A percentile compares a stretch with the other conserved stretches of the same genome.
Evolutionary conservation across 2,113 vertebrate species (phyloP).

Genomic region (Herpetotheres cachinnans): DNA sequence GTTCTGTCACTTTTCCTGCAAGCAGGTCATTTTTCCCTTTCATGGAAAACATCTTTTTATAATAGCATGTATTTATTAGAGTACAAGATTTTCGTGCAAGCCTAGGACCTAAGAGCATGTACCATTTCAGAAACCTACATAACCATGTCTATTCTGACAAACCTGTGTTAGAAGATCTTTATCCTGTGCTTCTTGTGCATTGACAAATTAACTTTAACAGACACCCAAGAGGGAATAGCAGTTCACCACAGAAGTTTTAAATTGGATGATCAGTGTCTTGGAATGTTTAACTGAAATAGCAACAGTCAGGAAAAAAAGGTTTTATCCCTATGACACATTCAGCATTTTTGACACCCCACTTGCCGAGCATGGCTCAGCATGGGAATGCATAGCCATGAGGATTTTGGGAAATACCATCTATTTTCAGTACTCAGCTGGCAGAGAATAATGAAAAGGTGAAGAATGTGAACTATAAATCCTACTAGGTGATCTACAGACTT

Average conservation of each 20-base stretch:
- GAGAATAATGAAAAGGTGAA: background rate
- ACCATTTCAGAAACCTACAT: background rate
- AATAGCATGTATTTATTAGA: conserved; percentile 9
- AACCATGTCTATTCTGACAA: background rate
- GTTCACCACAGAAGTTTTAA: conserved; percentile 21
- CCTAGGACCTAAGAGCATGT: background rate
- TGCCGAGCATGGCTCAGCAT: background rate
- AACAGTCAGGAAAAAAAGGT: background rate
- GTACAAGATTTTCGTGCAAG: background rate
- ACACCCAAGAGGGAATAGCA: conserved; percentile 18
- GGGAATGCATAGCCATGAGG: background rate
- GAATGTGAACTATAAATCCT: background rate
- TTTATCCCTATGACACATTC: background rate
- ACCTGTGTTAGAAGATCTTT: background rate
- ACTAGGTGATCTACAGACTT: background rate
- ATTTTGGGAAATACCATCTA: background rate
- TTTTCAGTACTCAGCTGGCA: background rate
- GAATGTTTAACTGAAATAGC: conserved; percentile 32
- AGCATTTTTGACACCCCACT: background rate
- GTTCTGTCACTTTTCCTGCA: background rate
- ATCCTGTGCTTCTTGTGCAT: background rate
- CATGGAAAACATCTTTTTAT: background rate
- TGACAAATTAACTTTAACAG: conserved; percentile 45
- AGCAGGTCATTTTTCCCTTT: background rate
- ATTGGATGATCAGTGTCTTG: conserved; percentile 3